Percentiles rank a stretch among this genome's conserved stretches.
These are phyloP conservation scores for Lysiphlebus fabarum DNA, from an alignment of 1,140 invertebrate genomes.

Conservation along the genomic window DNA sequence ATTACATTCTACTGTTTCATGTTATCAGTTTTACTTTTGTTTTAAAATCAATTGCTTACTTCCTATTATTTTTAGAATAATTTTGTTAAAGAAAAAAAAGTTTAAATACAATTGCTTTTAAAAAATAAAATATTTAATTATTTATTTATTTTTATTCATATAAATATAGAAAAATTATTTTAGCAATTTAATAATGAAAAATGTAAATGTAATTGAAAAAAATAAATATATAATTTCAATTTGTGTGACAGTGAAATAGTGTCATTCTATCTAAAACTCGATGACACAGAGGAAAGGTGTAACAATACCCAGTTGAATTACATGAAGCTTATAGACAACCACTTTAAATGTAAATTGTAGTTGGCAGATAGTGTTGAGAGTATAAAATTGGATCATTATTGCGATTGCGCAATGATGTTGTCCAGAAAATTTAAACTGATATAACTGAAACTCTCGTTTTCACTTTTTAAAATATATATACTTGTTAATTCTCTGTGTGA, in stretches of 20 bases:
- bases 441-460: conserved; percentile 6
- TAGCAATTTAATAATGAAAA: no score
- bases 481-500: not conserved
- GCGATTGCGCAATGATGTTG: conserved; percentile 36
- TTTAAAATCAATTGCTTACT: no score
- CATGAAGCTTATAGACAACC: conserved; percentile 44
- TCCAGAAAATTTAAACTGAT: conserved; percentile 31
- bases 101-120: no score
- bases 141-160: no score
- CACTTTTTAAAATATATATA: not conserved
- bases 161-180: no score
- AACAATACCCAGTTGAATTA: conserved; percentile 33
- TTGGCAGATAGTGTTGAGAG: conserved; percentile 22
- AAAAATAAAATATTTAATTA: no score
- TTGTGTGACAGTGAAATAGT: no score
- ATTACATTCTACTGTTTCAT: not conserved
- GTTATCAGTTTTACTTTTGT: not conserved
- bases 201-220: no score
- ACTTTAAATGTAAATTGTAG: conserved; percentile 47
- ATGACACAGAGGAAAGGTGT: conserved; percentile 31
- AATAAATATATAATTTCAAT: conserved; percentile 26
- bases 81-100: no score
- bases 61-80: no score
- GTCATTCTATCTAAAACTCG: conserved; percentile 39
- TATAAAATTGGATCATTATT: conserved; percentile 43